Evolutionary conservation across 1,140 invertebrate species (phyloP).

Genomic region (Galendromus occidentalis): DNA sequence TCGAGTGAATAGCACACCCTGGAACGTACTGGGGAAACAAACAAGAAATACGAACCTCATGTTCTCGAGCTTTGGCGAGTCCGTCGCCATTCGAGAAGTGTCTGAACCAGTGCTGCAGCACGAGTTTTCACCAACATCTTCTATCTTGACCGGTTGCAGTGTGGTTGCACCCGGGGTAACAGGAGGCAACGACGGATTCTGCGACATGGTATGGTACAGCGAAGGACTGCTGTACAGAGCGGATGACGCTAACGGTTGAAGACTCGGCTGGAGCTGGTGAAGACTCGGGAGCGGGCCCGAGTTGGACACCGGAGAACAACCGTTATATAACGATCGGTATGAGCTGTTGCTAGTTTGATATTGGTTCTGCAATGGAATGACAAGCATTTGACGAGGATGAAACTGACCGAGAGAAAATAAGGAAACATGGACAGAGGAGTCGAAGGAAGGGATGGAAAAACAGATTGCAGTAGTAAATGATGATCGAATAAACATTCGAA

Average conservation of each 20-base stretch:
- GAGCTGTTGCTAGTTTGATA: background rate
- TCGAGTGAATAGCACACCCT: background rate
- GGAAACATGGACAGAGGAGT: too few relatives aligned
- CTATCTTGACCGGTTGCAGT: conserved; percentile 8
- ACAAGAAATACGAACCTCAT: conserved; percentile 3
- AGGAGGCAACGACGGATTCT: conserved; percentile 2
- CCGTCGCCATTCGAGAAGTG: conserved; percentile 2
- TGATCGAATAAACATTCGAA: too few relatives aligned
- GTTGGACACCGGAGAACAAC: background rate
- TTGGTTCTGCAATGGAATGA: background rate
- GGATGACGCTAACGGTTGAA: background rate
- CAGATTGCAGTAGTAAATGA: too few relatives aligned
- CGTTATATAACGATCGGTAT: background rate
- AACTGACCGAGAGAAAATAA: too few relatives aligned
- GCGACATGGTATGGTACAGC: conserved; percentile 7
- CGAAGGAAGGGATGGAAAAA: too few relatives aligned
- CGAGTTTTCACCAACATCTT: conserved; percentile 6
- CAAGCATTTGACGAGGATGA: too few relatives aligned
- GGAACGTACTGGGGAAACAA: too few relatives aligned
- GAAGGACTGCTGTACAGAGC: background rate
- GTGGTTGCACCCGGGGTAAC: background rate
- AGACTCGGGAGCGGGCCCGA: background rate
- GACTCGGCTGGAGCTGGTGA: background rate
- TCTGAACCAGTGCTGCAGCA: conserved; percentile 8
- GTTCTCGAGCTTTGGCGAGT: background rate